Evolutionary conservation across 2,113 vertebrate genomes (phyloP).

Genomic region (Cololabis saira): DNA sequence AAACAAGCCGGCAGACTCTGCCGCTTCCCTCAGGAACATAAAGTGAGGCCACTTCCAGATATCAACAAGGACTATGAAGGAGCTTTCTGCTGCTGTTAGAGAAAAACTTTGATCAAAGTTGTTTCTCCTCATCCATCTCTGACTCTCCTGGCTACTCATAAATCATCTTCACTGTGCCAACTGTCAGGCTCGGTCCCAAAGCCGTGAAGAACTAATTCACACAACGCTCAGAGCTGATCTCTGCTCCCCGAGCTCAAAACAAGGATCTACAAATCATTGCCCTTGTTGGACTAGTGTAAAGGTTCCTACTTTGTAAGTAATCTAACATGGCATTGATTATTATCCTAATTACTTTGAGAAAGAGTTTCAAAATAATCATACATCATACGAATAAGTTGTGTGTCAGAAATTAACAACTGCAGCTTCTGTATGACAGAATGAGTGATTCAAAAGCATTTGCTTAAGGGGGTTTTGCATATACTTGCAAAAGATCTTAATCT

Average conservation of each 20-base stretch:
- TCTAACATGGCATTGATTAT: conserved; percentile 12
- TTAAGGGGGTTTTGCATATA: conserved; percentile 10
- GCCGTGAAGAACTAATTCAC: conserved; percentile 71
- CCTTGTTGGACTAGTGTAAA: conserved; percentile 3
- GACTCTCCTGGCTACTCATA: conserved; percentile 76
- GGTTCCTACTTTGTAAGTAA: conserved; percentile 28
- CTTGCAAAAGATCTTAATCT: conserved; percentile 16
- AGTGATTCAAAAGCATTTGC: conserved; percentile 17
- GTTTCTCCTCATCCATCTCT: conserved; percentile 79
- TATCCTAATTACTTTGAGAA: conserved; percentile 26
- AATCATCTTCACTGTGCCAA: conserved; percentile 79
- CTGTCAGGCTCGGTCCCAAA: conserved; percentile 73
- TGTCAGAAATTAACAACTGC: not conserved
- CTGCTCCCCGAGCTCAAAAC: conserved; percentile 44
- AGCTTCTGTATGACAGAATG: conserved; percentile 1
- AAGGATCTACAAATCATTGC: conserved; percentile 10
- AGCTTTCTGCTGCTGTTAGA: conserved; percentile 68
- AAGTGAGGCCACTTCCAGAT: conserved; percentile 55
- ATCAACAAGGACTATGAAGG: conserved; percentile 57
- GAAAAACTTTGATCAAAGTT: conserved; percentile 80
- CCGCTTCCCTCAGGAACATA: conserved; percentile 35
- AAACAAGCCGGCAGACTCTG: conserved; percentile 24
- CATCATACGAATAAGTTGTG: not conserved
- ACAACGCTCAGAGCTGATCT: conserved; percentile 42
- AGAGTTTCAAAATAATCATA: not conserved